A percentile compares a stretch with the other conserved stretches of the same genome.
These are phyloP conservation scores for Halcyon chelicuti DNA, from an alignment of 2,797 vertebrate genomes.

Conservation along the genomic window DNA sequence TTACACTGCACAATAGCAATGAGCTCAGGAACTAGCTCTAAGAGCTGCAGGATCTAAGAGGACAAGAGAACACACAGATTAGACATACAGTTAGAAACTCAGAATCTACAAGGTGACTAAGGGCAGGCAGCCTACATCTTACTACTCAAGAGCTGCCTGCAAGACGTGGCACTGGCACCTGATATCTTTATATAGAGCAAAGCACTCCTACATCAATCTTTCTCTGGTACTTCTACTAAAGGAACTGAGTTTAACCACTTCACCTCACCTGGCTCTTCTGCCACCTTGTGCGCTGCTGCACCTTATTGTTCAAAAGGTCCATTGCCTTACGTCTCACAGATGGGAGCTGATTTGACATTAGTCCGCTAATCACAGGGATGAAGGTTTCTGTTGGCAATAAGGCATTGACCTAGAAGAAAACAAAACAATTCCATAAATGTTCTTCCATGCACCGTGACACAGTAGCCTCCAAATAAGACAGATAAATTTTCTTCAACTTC, in stretches of 20 bases:
- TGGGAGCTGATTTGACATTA: slow-evolving; percentile 87
- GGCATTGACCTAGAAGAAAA: slow-evolving; percentile 86
- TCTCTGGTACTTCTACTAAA: background rate
- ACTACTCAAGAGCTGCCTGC: background rate
- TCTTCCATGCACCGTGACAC: background rate
- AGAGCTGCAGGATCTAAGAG: slow-evolving; percentile 82
- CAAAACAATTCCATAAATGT: background rate
- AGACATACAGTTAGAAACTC: background rate
- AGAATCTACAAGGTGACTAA: background rate
- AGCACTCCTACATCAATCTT: background rate
- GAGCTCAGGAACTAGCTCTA: slow-evolving; percentile 86
- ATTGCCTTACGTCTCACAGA: slow-evolving; percentile 93
- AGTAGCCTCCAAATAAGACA: background rate
- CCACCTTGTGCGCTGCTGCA: slow-evolving; percentile 87
- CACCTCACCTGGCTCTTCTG: slow-evolving; percentile 82
- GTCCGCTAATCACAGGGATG: slow-evolving; percentile 88
- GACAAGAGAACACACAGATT: background rate
- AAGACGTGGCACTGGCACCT: background rate
- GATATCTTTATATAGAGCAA: fast-evolving
- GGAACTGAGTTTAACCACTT: background rate
- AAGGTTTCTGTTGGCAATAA: slow-evolving; percentile 92
- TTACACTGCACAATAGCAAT: slow-evolving; percentile 80
- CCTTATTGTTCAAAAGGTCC: slow-evolving; percentile 95
- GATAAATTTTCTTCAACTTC: background rate
- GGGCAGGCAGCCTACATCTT: fast-evolving